Conservation (phyloP, 2,113 vertebrate genomes). For the Romanogobio albipinnatus region DNA sequence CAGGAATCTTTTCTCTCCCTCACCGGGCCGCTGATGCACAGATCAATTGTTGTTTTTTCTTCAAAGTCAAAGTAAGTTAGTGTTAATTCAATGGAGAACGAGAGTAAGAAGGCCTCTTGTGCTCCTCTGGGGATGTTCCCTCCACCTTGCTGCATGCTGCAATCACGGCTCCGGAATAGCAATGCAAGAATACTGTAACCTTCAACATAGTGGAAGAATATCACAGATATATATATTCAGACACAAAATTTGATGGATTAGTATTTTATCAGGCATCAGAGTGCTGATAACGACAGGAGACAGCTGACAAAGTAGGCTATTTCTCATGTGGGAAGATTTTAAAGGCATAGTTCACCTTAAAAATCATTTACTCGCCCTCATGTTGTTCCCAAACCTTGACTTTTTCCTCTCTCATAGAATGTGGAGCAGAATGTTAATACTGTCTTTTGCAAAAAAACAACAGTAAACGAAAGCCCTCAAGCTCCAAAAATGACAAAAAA, state of each 20-base stretch:
- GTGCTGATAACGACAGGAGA: neutral
- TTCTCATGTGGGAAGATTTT: neutral
- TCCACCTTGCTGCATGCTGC: slow-evolving; percentile 47
- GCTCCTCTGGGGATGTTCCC: slow-evolving; percentile 44
- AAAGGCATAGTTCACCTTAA: neutral
- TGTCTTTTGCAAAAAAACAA: too few relatives aligned
- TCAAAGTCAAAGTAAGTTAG: slow-evolving; percentile 59
- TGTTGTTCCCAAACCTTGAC: neutral
- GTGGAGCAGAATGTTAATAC: neutral
- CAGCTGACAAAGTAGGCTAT: neutral
- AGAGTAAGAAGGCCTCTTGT: slow-evolving; percentile 18
- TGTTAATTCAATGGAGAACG: slow-evolving; percentile 43
- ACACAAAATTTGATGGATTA: neutral
- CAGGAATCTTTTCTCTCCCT: slow-evolving; percentile 46
- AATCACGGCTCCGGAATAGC: slow-evolving; percentile 50
- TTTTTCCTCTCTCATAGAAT: neutral
- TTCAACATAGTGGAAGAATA: slow-evolving; percentile 7
- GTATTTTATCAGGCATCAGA: neutral
- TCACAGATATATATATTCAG: neutral
- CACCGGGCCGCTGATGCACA: slow-evolving; percentile 34
- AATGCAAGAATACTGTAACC: slow-evolving; percentile 40
- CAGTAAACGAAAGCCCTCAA: too few relatives aligned
- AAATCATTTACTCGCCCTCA: neutral
- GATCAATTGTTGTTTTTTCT: slow-evolving; percentile 56
- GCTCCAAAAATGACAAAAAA: too few relatives aligned